These are phyloP conservation scores for Agrochola lota DNA, from an alignment of 2,888 invertebrate genomes.

Conservation along the genomic window DNA sequence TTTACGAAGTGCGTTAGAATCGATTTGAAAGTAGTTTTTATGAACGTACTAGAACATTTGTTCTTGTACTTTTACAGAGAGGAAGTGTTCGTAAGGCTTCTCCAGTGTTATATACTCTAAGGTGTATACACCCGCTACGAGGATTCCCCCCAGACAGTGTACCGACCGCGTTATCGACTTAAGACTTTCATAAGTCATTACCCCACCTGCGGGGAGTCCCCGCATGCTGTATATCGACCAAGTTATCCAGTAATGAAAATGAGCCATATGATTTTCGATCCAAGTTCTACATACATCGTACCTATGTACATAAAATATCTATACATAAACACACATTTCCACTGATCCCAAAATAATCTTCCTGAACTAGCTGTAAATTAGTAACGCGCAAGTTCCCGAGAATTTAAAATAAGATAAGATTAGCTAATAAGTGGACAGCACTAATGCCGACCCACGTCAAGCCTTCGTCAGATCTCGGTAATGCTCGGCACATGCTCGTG, in stretches of 20 bases:
- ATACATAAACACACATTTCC: constrained; percentile 24
- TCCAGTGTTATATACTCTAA: too few relatives aligned
- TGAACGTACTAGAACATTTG: too few relatives aligned
- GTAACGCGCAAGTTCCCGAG: constrained; percentile 35
- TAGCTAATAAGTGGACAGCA: constrained; percentile 53
- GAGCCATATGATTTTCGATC: neutral
- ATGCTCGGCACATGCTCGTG: constrained; percentile 44
- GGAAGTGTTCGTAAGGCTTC: too few relatives aligned
- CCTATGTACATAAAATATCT: neutral
- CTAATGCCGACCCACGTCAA: constrained; percentile 64
- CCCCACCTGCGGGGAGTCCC: neutral
- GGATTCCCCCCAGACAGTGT: neutral
- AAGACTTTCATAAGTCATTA: neutral
- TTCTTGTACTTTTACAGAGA: too few relatives aligned
- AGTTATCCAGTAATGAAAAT: neutral
- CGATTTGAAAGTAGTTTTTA: too few relatives aligned
- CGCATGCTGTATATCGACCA: neutral
- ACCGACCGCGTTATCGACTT: neutral
- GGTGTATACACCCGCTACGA: too few relatives aligned
- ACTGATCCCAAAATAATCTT: constrained; percentile 33
- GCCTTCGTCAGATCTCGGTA: constrained; percentile 60
- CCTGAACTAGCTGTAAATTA: constrained; percentile 38
- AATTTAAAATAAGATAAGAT: constrained; percentile 58
- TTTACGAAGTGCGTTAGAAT: too few relatives aligned
- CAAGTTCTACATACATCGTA: neutral